Evolutionary conservation across 92 coral and sea anemone species (phyloP).

Genomic region (Nematostella vectensis): DNA sequence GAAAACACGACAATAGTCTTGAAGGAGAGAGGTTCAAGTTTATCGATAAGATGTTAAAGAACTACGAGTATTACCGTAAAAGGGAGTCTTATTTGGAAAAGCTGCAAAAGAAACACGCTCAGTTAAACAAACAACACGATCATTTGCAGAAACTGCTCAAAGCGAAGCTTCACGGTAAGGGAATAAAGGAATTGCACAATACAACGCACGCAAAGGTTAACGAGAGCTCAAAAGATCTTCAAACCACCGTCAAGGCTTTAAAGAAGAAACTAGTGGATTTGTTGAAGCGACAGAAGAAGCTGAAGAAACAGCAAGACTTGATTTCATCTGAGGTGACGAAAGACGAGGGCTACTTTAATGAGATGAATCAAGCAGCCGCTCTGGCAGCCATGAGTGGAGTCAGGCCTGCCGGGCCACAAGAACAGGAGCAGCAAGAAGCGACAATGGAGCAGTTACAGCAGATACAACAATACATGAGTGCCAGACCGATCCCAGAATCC

Average conservation of each 20-base stretch:
- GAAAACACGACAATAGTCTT: neutral
- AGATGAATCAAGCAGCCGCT: slow-evolving; percentile 5
- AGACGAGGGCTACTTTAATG: slow-evolving; percentile 10
- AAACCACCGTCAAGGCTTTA: neutral
- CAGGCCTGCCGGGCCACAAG: neutral
- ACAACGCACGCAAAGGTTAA: neutral
- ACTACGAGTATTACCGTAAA: slow-evolving; percentile 47
- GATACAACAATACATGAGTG: neutral
- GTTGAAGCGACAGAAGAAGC: slow-evolving; percentile 4
- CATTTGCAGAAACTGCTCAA: slow-evolving; percentile 11
- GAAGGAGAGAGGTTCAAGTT: slow-evolving; percentile 33
- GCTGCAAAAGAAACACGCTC: slow-evolving; percentile 33
- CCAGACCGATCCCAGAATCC: neutral
- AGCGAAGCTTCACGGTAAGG: neutral
- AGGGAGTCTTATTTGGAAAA: slow-evolving; percentile 35
- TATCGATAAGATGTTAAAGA: slow-evolving; percentile 49
- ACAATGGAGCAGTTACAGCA: neutral
- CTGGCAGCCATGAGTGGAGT: slow-evolving; percentile 2
- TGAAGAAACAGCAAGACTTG: neutral
- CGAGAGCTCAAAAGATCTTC: neutral
- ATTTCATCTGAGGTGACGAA: slow-evolving; percentile 1
- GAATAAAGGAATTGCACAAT: neutral
- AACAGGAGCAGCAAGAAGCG: slow-evolving; percentile 9
- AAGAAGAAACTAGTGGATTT: slow-evolving; percentile 11
- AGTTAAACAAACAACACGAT: slow-evolving; percentile 32